Percentiles rank a stretch among this genome's conserved stretches.
phyloP scores from a whole-genome alignment of 2,113 vertebrate species.

The Picathartes gymnocephalus region DNA sequence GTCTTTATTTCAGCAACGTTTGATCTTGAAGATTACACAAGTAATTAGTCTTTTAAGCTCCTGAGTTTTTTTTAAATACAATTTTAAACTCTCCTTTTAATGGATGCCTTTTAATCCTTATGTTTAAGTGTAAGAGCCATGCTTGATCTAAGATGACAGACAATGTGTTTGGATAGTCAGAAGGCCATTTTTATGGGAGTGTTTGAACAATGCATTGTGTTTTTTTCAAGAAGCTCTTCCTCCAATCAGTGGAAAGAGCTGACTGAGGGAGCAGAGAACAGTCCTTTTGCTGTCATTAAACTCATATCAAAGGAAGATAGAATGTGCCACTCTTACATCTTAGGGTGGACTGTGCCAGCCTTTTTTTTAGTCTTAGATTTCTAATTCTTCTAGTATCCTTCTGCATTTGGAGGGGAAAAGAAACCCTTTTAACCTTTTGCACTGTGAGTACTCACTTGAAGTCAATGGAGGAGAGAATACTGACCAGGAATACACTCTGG shows the following conservation, averaged over 20 bases:
- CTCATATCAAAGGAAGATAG: not conserved
- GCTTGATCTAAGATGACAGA: not conserved
- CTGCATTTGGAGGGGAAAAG: not conserved
- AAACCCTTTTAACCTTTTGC: not conserved
- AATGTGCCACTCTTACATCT: not conserved
- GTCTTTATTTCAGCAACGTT: not conserved
- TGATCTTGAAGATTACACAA: constrained; percentile 16
- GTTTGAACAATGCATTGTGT: not conserved
- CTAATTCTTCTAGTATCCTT: not conserved
- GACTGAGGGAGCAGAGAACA: not conserved
- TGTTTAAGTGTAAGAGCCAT: not conserved
- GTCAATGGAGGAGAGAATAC: not conserved
- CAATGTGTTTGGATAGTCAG: not conserved
- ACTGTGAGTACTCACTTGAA: not conserved
- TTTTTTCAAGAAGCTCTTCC: not conserved
- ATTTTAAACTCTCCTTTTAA: constrained; percentile 4
- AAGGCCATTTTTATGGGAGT: not conserved
- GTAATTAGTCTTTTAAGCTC: not conserved
- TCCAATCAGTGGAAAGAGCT: not conserved
- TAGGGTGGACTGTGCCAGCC: not conserved
- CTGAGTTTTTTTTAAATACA: not conserved
- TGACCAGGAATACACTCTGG: not conserved
- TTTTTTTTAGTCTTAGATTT: not conserved
- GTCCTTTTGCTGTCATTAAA: not conserved
- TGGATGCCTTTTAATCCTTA: not conserved